A percentile compares a stretch with the other conserved stretches of the same genome.
phyloP scores from a whole-genome alignment of 2,888 invertebrate genomes.

The Gymnocheta viridis region DNA sequence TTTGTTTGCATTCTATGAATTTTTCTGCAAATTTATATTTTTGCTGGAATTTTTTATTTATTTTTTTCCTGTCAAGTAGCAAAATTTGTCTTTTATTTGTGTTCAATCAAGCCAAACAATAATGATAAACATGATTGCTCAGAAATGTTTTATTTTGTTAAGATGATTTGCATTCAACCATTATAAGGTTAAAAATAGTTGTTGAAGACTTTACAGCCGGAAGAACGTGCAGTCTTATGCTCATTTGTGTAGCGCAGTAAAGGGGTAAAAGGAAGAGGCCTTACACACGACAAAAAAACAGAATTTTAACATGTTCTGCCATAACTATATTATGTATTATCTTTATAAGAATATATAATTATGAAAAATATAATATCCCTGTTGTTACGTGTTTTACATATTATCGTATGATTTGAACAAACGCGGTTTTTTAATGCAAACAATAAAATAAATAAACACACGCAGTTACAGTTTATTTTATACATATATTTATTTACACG shows the following conservation, averaged over 20 bases:
- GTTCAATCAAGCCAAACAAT: constrained; percentile 67
- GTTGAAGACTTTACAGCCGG: background rate
- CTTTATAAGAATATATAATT: no score
- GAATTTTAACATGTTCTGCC: no score
- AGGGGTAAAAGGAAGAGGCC: background rate
- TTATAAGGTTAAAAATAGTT: constrained; percentile 13
- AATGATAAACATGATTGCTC: constrained; percentile 68
- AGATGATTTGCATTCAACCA: constrained; percentile 30
- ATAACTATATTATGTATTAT: no score
- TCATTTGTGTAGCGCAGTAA: background rate
- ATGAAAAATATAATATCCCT: no score
- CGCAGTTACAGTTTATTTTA: no score
- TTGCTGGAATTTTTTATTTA: constrained; percentile 5
- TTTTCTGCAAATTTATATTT: background rate
- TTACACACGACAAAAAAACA: no score
- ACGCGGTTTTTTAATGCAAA: no score
- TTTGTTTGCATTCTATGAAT: constrained; percentile 37
- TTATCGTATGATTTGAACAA: no score
- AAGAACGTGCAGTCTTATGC: background rate
- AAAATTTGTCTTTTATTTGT: constrained; percentile 60
- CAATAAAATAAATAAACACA: no score
- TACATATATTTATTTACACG: no score
- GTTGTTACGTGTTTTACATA: no score
- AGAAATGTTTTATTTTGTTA: constrained; percentile 30
- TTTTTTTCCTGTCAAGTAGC: constrained; percentile 24